Conservation (phyloP, 2,888 invertebrate species). For the Hydraecia micacea region DNA sequence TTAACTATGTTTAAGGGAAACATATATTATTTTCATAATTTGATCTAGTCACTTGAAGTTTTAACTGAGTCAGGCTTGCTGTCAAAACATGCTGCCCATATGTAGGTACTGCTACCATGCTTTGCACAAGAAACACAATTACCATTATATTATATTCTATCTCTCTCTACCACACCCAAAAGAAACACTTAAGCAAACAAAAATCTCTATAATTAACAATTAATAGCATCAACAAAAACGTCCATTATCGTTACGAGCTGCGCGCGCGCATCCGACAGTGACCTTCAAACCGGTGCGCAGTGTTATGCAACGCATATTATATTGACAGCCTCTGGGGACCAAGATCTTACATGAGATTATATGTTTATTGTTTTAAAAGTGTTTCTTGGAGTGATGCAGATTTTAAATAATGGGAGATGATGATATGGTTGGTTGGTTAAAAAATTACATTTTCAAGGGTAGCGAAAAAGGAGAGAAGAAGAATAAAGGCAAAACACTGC, state of each 20-base stretch:
- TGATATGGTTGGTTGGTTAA: neutral
- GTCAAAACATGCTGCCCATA: neutral
- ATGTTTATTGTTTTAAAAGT: constrained; percentile 32
- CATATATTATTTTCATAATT: neutral
- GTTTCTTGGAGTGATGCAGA: neutral
- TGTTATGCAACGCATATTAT: constrained; percentile 67
- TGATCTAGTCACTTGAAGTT: neutral
- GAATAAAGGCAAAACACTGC: no score
- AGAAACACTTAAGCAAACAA: constrained; percentile 35
- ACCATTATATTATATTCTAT: neutral
- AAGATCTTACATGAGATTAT: constrained; percentile 19
- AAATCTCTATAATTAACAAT: constrained; percentile 29
- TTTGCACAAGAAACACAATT: neutral
- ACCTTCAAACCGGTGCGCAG: constrained; percentile 66
- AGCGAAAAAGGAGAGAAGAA: neutral
- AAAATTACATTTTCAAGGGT: neutral
- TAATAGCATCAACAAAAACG: constrained; percentile 46
- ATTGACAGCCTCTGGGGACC: constrained; percentile 58
- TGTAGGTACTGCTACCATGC: neutral
- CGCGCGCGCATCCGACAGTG: constrained; percentile 66
- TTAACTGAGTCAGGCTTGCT: neutral
- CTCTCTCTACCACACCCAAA: neutral
- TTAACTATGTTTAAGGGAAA: neutral
- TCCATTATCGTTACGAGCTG: constrained; percentile 29
- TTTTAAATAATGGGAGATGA: neutral